These are phyloP conservation scores for Eristalis tenax DNA, from an alignment of 2,888 invertebrate species.

Conservation along the genomic window DNA sequence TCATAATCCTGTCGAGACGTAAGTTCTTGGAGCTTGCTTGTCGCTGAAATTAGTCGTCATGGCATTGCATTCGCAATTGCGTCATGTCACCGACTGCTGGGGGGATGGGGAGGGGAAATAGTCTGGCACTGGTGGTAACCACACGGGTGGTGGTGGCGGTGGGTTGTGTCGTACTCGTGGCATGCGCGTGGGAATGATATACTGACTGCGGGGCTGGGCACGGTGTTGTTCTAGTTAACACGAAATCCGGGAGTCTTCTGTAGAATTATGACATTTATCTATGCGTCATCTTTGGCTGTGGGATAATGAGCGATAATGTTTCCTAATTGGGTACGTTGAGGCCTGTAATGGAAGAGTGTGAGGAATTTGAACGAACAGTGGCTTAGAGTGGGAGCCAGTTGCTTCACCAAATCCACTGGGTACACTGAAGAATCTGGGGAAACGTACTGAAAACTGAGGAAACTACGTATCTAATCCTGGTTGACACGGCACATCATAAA, in stretches of 20 bases:
- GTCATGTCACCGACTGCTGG: conserved; percentile 24
- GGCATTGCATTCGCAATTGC: conserved; percentile 51
- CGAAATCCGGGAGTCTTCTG: conserved; percentile 58
- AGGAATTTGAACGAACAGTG: not conserved
- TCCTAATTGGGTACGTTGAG: not conserved
- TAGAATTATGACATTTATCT: conserved; percentile 47
- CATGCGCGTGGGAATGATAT: conserved; percentile 58
- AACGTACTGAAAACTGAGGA: too few relatives aligned
- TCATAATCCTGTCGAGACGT: conserved; percentile 62
- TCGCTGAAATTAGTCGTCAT: conserved; percentile 51
- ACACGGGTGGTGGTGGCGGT: not conserved
- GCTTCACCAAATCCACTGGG: too few relatives aligned
- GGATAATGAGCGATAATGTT: not conserved
- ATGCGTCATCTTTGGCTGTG: conserved; percentile 1
- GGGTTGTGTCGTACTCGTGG: not conserved
- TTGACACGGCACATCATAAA: too few relatives aligned
- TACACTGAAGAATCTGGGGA: too few relatives aligned
- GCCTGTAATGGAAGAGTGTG: not conserved
- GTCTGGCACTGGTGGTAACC: not conserved
- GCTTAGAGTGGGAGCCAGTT: too few relatives aligned
- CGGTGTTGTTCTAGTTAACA: conserved; percentile 53
- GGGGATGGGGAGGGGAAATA: not conserved
- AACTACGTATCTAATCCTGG: too few relatives aligned
- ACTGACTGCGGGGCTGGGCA: conserved; percentile 1
- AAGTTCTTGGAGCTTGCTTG: conserved; percentile 50